Evolutionary conservation across 2,797 vertebrate genomes (phyloP), one percentile per base, ranked within the genome.

Genomic region (Poecilia wingei): DNA sequence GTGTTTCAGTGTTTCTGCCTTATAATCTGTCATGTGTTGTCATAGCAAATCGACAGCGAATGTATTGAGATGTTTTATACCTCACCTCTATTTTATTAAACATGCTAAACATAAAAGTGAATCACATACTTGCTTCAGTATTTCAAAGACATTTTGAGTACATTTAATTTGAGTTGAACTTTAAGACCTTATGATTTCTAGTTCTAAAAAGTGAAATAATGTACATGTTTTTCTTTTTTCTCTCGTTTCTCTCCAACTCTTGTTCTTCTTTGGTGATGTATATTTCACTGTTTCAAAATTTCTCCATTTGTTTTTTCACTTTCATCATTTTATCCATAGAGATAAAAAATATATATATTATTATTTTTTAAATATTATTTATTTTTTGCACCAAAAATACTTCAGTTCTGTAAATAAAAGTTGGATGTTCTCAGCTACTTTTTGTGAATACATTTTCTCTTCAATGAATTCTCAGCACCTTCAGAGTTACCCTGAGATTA

Each of bases 21-120:
- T 16, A 13, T 84, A 10, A 1, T 79, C 45, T 55, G 73, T 20
- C 80, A 83, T 0, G 13, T 71, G 6, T 74, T 80, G 10, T 72
- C 45, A 12, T 31, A 10, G 7, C 78, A 78, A 69, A 28, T 76
- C n/a, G 22, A 76, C 10, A 43, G 20, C 22, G 3, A 73, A 73
- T n/a, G 33, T 9, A n/a, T 25, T 25, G 10, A 70, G 12, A 45
- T 39, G 2, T 53, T 25, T 39, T 43, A 28, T 57, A 28, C 0
- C 36, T 59, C 73, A 57, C 14, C 9, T 5, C 13, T 70, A 3
- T n/a, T 70, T 70, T 45, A n/a, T 45, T 3, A 68, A 39, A 66
- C 22, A 41, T 66, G 9, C 36, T 12, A 6, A 6, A 43, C 8
- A 25, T 43, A 4, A 45, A 16, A n/a, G 12, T 14, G 10, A 43